Conservation (phyloP, 2,888 invertebrate species). For the Phortica magna region DNA sequence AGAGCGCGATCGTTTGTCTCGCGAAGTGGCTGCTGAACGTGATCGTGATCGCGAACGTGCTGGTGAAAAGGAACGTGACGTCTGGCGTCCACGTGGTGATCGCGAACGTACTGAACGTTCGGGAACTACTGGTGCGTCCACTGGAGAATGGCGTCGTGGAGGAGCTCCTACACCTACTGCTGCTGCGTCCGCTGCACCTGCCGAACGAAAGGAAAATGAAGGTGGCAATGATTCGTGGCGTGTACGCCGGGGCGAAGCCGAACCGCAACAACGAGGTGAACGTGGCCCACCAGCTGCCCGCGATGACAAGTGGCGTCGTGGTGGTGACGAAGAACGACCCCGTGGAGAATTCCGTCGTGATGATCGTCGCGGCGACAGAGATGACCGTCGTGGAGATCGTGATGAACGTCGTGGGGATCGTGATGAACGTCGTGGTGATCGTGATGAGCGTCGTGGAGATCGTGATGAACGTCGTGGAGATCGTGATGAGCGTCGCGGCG, state of each 20-base stretch:
- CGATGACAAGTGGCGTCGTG: conserved; percentile 44
- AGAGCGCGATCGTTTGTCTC: conserved; percentile 77
- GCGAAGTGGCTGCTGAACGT: conserved; percentile 72
- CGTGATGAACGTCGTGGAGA: conserved; percentile 42
- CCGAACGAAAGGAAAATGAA: conserved; percentile 51
- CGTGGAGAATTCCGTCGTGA: conserved; percentile 43
- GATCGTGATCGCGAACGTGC: conserved; percentile 63
- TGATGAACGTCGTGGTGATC: conserved; percentile 46
- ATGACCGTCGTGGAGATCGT: conserved; percentile 55
- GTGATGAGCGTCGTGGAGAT: conserved; percentile 45
- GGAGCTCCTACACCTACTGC: conserved; percentile 41
- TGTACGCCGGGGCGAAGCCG: conserved; percentile 65
- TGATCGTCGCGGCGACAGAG: conserved; percentile 44
- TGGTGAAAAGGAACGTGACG: conserved; percentile 70
- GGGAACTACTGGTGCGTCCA: conserved; percentile 48
- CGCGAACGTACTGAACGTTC: conserved; percentile 59
- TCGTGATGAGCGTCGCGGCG: conserved; percentile 43
- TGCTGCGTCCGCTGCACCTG: conserved; percentile 16
- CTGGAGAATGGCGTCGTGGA: conserved; percentile 63
- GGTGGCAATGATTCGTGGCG: conserved; percentile 70
- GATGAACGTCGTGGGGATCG: conserved; percentile 55
- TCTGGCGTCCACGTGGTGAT: conserved; percentile 69
- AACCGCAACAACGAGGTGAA: conserved; percentile 51
- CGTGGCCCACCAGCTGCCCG: conserved; percentile 39
- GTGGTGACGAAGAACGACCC: conserved; percentile 43